A percentile compares a stretch with the other conserved stretches of the same genome.
These are phyloP conservation scores for Apis florea DNA, from an alignment of 1,140 invertebrate species.

Conservation along the genomic window DNA sequence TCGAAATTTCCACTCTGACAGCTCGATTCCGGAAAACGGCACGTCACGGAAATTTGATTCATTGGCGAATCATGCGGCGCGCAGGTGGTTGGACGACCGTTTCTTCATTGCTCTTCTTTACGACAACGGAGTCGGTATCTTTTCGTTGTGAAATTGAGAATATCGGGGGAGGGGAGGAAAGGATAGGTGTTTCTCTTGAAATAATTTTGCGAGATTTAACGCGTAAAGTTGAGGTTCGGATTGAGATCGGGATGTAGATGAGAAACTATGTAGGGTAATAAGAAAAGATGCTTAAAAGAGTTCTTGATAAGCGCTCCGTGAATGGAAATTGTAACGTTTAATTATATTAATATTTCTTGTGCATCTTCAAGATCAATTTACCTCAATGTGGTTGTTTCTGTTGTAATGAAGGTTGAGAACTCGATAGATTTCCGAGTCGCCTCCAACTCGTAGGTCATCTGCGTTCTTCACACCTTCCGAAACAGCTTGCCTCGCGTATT, in stretches of 20 bases:
- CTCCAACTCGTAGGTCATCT: conserved; percentile 95
- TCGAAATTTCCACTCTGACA: conserved; percentile 31
- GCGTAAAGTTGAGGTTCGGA: too few relatives aligned
- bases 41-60: conserved; percentile 13
- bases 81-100: conserved; percentile 50
- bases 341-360: too few relatives aligned
- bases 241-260: too few relatives aligned
- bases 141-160: too few relatives aligned
- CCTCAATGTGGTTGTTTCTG: conserved; percentile 99
- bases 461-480: conserved; percentile 96
- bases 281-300: too few relatives aligned
- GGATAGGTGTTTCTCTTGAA: too few relatives aligned
- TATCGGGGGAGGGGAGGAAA: too few relatives aligned
- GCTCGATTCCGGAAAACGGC: conserved; percentile 19
- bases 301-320: too few relatives aligned
- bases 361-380: conserved; percentile 85
- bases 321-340: too few relatives aligned
- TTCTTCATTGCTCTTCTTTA: background rate
- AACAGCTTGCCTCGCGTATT: conserved; percentile 98
- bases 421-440: conserved; percentile 98
- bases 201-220: too few relatives aligned
- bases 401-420: conserved; percentile 99
- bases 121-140: too few relatives aligned
- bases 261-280: too few relatives aligned
- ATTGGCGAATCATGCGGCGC: conserved; percentile 23